These are phyloP conservation scores for Diadegma fenestrale DNA, from an alignment of 2,888 invertebrate species.

Conservation along the genomic window DNA sequence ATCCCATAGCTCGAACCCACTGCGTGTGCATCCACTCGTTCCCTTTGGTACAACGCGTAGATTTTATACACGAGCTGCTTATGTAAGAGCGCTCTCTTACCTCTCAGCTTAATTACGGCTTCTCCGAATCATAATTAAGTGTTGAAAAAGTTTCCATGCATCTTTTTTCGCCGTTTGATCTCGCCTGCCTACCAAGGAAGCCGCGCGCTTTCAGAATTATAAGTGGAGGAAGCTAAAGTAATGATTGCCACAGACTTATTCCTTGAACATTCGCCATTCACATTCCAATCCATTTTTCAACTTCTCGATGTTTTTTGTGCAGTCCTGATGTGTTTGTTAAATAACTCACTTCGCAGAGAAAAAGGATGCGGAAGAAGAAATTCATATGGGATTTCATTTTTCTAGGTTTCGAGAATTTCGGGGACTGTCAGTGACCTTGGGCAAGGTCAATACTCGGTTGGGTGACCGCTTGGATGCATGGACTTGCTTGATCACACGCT, in stretches of 20 bases:
- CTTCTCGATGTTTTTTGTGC: neutral
- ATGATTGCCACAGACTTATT: neutral
- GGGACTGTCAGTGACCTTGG: neutral
- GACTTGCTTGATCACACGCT: no score
- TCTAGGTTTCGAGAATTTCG: neutral
- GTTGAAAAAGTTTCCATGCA: constrained; percentile 8
- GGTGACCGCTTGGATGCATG: no score
- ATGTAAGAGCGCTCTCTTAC: constrained; percentile 6
- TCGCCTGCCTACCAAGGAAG: neutral
- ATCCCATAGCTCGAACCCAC: neutral
- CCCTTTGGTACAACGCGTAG: neutral
- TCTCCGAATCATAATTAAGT: constrained; percentile 50
- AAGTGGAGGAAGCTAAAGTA: neutral
- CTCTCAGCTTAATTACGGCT: constrained; percentile 41
- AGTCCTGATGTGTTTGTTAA: neutral
- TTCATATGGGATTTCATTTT: no score
- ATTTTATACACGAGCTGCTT: constrained; percentile 6
- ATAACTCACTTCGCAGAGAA: no score
- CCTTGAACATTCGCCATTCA: neutral
- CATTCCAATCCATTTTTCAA: neutral
- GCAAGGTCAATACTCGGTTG: neutral
- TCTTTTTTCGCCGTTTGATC: constrained; percentile 5
- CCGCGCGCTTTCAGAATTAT: neutral
- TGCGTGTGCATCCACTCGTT: constrained; percentile 12
- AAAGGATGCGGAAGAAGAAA: no score